Base-by-base conservation (phyloP, 1,140 invertebrate genomes). In the Ceratina calcarata region DNA sequence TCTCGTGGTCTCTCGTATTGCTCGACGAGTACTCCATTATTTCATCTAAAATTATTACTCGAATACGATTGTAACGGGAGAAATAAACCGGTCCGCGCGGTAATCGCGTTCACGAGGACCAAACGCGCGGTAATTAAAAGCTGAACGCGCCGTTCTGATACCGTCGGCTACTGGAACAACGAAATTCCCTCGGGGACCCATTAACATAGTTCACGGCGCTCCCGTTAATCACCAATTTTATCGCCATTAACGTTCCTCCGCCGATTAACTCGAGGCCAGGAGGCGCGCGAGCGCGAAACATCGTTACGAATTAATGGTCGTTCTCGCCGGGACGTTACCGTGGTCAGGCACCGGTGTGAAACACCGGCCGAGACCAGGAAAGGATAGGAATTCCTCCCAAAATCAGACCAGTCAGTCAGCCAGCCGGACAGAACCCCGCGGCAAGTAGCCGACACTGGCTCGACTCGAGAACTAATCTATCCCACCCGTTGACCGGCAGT, bases 391-490 rank as follows among this genome's bases (percentile, higher is more conserved):
- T 69, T 57, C 55, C 18, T 57, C 60, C 20, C 15, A 77, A 69
- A 68, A 27, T 37, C 51, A 22, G 12, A 49, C 49, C 75, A 57
- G 75, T 55, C 57, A 66, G 79, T 61, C 45, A 74, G 83, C 49
- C 83, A 65, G 68, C 80, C 76, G 71, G 83, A 77, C 73, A 45
- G 55, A 67, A 60, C 68, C 85, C 87, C 74, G 75, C 78, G 85
- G 85, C 85, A 85, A 89, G 82, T 90, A 89, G 86, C 88, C 87
- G 87, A 88, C 85, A 87, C 82, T 79, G 55, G 82, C 80, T 83
- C 74, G 80, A 12, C 24, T 84, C 79, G 83, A 86, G 84, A 88
- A 89, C 85, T 89, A 90, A 90, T 90, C 88, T 88, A 90, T 90
- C 83, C 88, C 86, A 90, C 85, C n/a, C 86, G 85, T 89, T 70